phyloP scores from a whole-genome alignment of 2,797 vertebrate species.

The Rhodeus uyekii region DNA sequence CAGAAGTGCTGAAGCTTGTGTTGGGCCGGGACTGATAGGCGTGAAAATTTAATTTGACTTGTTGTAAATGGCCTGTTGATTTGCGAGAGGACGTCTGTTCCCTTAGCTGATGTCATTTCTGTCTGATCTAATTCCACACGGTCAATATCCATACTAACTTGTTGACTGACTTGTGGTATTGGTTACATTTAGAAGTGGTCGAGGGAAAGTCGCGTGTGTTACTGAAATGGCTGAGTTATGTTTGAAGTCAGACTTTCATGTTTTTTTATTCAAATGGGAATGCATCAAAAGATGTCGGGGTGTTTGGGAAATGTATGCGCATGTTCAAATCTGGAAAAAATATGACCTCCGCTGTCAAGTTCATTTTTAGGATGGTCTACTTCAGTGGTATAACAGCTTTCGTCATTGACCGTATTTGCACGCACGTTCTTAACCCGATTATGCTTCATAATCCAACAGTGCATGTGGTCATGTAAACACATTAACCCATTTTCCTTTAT shows the following conservation, averaged over 20 bases:
- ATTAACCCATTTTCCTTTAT: not conserved
- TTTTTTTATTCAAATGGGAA: not conserved
- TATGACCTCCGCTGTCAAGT: not conserved
- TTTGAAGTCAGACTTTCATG: not conserved
- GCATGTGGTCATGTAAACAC: not conserved
- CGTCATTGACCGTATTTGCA: not conserved
- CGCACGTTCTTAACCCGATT: not conserved
- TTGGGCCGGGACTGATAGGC: slow-evolving; percentile 35
- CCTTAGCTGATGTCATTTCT: slow-evolving; percentile 40
- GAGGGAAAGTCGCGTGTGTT: not conserved
- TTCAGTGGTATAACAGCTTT: not conserved
- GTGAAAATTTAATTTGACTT: slow-evolving; percentile 46
- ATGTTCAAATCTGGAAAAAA: not conserved
- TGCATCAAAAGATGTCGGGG: not conserved
- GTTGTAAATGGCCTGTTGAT: slow-evolving; percentile 18
- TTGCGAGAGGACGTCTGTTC: slow-evolving; percentile 12
- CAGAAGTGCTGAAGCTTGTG: slow-evolving; percentile 2
- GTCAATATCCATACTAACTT: slow-evolving; percentile 26
- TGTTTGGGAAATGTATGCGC: not conserved
- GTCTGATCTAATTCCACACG: slow-evolving; percentile 37
- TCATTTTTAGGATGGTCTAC: not conserved
- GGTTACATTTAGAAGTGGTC: slow-evolving; percentile 1
- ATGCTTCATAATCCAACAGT: not conserved
- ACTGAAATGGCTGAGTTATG: not conserved
- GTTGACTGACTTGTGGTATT: slow-evolving; percentile 24